phyloP scores from a whole-genome alignment of 1,140 invertebrate genomes.

The Macrostomum lignano region DNA sequence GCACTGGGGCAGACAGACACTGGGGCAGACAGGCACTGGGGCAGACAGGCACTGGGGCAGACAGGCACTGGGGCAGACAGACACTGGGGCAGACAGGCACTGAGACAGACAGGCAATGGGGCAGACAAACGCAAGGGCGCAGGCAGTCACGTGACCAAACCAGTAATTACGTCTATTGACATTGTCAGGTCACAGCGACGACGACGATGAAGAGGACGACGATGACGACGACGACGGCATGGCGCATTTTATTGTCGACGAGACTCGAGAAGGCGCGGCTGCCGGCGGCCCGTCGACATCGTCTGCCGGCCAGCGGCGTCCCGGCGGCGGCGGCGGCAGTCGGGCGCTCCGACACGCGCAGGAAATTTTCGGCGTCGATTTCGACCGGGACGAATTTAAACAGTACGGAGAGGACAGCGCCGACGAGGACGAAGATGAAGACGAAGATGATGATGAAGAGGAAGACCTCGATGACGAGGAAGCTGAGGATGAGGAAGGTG shows the following conservation, averaged over 20 bases:
- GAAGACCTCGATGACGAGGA: conserved; percentile 23
- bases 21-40: no score
- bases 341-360: conserved; percentile 80
- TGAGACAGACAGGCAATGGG: no score
- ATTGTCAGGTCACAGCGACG: conserved; percentile 7
- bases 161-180: neutral
- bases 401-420: conserved; percentile 59
- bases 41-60: no score
- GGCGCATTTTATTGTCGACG: conserved; percentile 6
- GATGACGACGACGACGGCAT: conserved; percentile 4
- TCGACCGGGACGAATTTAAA: conserved; percentile 80
- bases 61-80: no score
- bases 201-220: conserved; percentile 43
- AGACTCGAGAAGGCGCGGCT: neutral
- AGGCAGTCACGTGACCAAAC: no score
- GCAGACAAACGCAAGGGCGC: no score
- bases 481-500: conserved; percentile 28
- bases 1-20: no score
- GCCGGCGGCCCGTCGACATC: neutral
- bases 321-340: no score
- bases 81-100: no score
- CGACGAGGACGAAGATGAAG: conserved; percentile 35
- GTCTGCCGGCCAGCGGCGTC: conserved; percentile 2
- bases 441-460: conserved; percentile 21
- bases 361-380: conserved; percentile 90